Percentiles rank a stretch among this genome's conserved stretches.
Evolutionary conservation across 2,888 invertebrate genomes (phyloP).

Genomic region (Vandiemenella viatica): DNA sequence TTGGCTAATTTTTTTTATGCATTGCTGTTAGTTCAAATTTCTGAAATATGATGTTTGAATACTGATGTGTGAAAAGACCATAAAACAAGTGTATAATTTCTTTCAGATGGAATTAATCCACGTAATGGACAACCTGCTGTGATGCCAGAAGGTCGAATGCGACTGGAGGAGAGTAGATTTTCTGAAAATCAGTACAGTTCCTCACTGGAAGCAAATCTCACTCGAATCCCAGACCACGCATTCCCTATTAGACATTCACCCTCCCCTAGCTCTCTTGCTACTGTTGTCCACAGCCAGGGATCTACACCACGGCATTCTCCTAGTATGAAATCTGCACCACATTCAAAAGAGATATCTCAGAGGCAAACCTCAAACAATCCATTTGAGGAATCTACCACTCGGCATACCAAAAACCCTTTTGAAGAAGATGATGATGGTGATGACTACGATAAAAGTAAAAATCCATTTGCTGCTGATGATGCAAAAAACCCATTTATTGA

Average conservation of each 20-base stretch:
- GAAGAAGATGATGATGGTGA: constrained; percentile 25
- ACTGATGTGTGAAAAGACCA: neutral
- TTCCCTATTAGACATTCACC: neutral
- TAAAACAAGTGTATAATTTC: too few relatives aligned
- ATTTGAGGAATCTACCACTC: constrained; percentile 20
- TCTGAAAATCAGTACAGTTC: constrained; percentile 36
- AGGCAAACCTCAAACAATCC: constrained; percentile 1
- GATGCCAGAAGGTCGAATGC: constrained; percentile 43
- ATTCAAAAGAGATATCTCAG: too few relatives aligned
- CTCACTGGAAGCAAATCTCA: constrained; percentile 42
- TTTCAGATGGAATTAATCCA: too few relatives aligned
- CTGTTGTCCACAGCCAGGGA: too few relatives aligned
- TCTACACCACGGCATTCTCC: too few relatives aligned
- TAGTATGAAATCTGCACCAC: neutral
- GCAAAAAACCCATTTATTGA: constrained; percentile 31
- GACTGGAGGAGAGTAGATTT: constrained; percentile 32
- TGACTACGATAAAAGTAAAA: constrained; percentile 59
- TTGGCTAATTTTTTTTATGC: neutral
- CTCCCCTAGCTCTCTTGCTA: too few relatives aligned
- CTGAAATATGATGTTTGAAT: neutral
- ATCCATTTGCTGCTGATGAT: constrained; percentile 42
- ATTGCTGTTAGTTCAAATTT: neutral
- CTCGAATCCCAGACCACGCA: constrained; percentile 14
- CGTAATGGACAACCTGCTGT: too few relatives aligned
- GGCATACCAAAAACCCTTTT: constrained; percentile 40